Evolutionary conservation across 2,888 invertebrate species (phyloP).

Genomic region (Chalcis sispes): DNA sequence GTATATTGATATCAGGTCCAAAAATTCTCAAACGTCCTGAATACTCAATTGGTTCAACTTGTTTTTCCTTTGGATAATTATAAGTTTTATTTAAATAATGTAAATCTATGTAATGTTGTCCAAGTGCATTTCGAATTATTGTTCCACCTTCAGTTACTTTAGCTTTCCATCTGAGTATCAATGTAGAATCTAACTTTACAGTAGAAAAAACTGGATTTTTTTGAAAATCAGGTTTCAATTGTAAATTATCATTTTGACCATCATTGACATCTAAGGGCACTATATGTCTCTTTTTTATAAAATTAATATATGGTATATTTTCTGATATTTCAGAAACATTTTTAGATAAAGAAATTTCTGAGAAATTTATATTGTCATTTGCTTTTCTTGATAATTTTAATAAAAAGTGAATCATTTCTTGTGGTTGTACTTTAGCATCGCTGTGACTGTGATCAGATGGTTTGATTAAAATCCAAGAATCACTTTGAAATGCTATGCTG

Average conservation of each 20-base stretch:
- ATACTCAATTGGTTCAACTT: constrained; percentile 70
- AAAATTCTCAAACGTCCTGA: constrained; percentile 71
- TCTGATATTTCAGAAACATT: constrained; percentile 64
- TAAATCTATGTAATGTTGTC: constrained; percentile 84
- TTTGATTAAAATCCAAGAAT: constrained; percentile 79
- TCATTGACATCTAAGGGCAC: constrained; percentile 63
- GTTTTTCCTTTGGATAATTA: constrained; percentile 75
- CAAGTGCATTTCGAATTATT: constrained; percentile 79
- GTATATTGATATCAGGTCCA: constrained; percentile 74
- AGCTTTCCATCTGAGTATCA: constrained; percentile 78
- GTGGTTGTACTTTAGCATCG: constrained; percentile 76
- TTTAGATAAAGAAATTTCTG: constrained; percentile 71
- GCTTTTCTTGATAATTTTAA: constrained; percentile 75
- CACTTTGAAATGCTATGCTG: constrained; percentile 80
- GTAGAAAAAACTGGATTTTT: constrained; percentile 61
- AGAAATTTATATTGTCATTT: constrained; percentile 65
- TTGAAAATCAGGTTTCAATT: constrained; percentile 56
- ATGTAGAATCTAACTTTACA: constrained; percentile 69
- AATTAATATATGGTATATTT: constrained; percentile 75
- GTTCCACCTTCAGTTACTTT: constrained; percentile 78
- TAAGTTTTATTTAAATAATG: constrained; percentile 79
- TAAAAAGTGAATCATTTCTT: constrained; percentile 78
- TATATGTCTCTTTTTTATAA: constrained; percentile 76
- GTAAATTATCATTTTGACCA: constrained; percentile 60
- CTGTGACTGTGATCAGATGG: constrained; percentile 56